Evolutionary conservation across 2,888 invertebrate species (phyloP), one percentile per base, ranked within the genome.

Genomic region (Andrena trimmerana): DNA sequence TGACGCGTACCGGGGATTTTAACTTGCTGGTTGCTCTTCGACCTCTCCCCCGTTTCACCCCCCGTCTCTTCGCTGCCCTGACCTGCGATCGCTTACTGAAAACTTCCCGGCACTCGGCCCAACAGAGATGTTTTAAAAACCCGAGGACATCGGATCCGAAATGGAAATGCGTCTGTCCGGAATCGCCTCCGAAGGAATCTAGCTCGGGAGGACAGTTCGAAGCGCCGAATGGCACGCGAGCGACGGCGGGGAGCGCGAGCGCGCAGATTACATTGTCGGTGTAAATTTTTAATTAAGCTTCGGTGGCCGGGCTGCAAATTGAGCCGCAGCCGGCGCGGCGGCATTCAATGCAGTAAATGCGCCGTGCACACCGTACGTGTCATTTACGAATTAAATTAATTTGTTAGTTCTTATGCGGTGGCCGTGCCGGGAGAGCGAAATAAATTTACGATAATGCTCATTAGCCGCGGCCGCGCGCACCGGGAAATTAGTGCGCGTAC

Each of bases 221-320:
- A 36, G 48, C 52, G 67, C 20, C 33, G 50, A 31, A 5, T 20
- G n/a, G 72, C 33, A 36, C 50, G 50, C 63, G 72, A 52, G 48
- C 31, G n/a, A 16, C 57, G 20, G 29, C n/a, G 59, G 3, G 29
- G 20, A n/a, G 33, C 27, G 27, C 50, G 54, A 31, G 27, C 36
- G 63, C 57, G 33, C 54, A 68, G 73, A 81, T 79, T 84, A 82
- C 83, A 83, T 87, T 87, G 87, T 78, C 78, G 76, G 71, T 60
- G 80, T 87, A 78, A 87, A 87, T 87, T 87, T 85, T 87, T 87
- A 87, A 87, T 85, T 83, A 87, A 81, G 85, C 87, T 78, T 78
- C 68, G 10, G 81, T 69, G 80, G 85, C 72, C 79, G 65, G 77
- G 68, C 79, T 87, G 85, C 86, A 87, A 87, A 87, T 87, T 87